Evolutionary conservation across 2,797 vertebrate genomes (phyloP).

Genomic region (Gadopsis marmoratus): DNA sequence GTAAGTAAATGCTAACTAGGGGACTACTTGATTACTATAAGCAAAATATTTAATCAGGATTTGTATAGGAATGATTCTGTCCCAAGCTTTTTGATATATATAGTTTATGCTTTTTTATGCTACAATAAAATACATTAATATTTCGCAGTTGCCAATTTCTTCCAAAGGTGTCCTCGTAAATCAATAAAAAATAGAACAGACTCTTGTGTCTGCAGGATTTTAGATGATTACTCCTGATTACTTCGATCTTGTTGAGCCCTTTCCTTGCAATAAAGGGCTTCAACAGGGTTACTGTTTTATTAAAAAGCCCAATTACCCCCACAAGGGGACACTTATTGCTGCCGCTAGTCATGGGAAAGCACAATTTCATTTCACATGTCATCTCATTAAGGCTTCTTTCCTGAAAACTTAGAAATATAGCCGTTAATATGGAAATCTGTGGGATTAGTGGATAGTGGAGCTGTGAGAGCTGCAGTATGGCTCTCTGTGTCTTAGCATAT

Average conservation of each 20-base stretch:
- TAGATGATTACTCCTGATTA: slow-evolving; percentile 16
- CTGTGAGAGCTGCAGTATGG: background rate
- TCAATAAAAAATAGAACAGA: slow-evolving; percentile 9
- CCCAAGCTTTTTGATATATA: background rate
- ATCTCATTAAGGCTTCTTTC: slow-evolving; percentile 55
- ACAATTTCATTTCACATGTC: slow-evolving; percentile 41
- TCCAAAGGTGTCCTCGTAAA: slow-evolving; percentile 14
- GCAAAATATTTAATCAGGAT: no score
- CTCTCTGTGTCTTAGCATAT: slow-evolving; percentile 6
- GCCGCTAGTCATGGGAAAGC: slow-evolving; percentile 43
- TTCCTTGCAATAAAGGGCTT: slow-evolving; percentile 30
- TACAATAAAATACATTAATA: background rate
- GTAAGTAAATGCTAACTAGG: no score
- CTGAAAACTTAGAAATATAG: slow-evolving; percentile 28
- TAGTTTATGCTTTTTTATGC: slow-evolving; percentile 9
- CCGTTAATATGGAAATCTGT: slow-evolving; percentile 48
- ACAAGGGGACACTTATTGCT: slow-evolving; percentile 47
- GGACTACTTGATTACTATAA: no score
- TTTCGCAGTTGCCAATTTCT: slow-evolving; percentile 10
- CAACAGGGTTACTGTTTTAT: slow-evolving; percentile 47
- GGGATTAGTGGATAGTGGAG: slow-evolving; percentile 12
- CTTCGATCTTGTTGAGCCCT: slow-evolving; percentile 12
- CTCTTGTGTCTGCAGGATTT: background rate
- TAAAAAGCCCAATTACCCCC: slow-evolving; percentile 55
- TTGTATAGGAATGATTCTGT: no score